phyloP scores from a whole-genome alignment of 2,797 vertebrate genomes.

The Chaunax sp. region DNA sequence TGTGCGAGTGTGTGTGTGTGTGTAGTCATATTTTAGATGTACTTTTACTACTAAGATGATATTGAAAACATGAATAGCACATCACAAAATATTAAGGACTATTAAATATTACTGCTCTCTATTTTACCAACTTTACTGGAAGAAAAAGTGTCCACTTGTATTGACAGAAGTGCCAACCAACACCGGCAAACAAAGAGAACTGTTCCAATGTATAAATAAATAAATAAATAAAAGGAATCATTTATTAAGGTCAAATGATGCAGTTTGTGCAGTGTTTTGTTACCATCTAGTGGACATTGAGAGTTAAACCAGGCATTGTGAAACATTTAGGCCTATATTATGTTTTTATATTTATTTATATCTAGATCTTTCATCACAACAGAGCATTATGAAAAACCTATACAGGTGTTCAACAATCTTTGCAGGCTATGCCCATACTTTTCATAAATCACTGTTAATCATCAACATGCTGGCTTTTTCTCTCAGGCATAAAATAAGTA shows the following conservation, averaged over 20 bases:
- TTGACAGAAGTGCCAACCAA: neutral
- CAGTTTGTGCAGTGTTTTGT: constrained; percentile 22
- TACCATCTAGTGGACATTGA: constrained; percentile 45
- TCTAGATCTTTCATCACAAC: neutral
- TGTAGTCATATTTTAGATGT: neutral
- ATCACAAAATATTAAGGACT: neutral
- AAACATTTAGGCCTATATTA: neutral
- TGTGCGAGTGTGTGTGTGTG: constrained; percentile 20
- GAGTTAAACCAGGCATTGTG: neutral
- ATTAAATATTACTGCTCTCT: neutral
- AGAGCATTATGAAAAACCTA: neutral
- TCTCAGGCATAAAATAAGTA: too few relatives aligned
- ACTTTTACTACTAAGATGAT: neutral
- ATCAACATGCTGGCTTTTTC: too few relatives aligned
- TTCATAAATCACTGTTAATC: too few relatives aligned
- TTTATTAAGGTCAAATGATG: neutral
- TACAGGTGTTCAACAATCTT: too few relatives aligned
- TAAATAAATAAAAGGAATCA: neutral
- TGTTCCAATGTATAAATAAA: neutral
- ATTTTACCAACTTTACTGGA: neutral
- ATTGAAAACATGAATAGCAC: neutral
- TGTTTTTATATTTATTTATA: neutral
- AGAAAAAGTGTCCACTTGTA: neutral
- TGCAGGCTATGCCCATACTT: too few relatives aligned
- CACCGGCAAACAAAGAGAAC: neutral